phyloP scores from a whole-genome alignment of 2,797 vertebrate species.

The Molossus alvarezi region DNA sequence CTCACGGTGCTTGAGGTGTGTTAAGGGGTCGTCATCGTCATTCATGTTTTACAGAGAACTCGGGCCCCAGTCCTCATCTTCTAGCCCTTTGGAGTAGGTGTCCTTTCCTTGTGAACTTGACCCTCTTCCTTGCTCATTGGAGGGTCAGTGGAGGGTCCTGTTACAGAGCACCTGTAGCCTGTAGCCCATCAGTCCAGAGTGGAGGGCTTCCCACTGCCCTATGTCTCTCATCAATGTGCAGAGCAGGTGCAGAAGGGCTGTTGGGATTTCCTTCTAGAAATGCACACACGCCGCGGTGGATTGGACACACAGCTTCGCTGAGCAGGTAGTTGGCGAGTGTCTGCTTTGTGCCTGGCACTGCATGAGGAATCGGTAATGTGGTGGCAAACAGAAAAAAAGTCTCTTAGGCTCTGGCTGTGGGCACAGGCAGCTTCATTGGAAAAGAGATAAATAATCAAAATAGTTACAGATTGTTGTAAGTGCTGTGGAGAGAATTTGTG shows the following conservation, averaged over 20 bases:
- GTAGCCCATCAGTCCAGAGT: not conserved
- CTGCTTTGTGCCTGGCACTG: not conserved
- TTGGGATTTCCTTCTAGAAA: not conserved
- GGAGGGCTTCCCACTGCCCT: not conserved
- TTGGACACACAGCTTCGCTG: not conserved
- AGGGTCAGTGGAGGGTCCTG: not conserved
- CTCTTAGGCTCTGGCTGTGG: not conserved
- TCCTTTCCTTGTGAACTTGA: not conserved
- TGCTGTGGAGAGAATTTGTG: not conserved
- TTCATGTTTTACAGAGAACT: not conserved
- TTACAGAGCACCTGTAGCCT: no score
- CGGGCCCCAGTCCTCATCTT: not conserved
- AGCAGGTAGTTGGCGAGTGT: not conserved
- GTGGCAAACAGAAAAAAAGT: not conserved
- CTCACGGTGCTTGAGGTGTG: not conserved
- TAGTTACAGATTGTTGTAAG: not conserved
- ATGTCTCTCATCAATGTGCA: not conserved
- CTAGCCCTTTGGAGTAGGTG: no score
- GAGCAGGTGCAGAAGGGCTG: not conserved
- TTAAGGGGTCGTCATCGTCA: not conserved
- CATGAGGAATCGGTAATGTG: not conserved
- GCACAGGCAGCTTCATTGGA: not conserved
- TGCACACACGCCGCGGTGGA: fast-evolving
- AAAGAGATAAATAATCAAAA: conserved; percentile 25
- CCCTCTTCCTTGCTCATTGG: not conserved